Percentiles rank a stretch among this genome's conserved stretches.
These are phyloP conservation scores for Corvus hawaiiensis DNA, from an alignment of 2,113 vertebrate species.

Conservation along the genomic window DNA sequence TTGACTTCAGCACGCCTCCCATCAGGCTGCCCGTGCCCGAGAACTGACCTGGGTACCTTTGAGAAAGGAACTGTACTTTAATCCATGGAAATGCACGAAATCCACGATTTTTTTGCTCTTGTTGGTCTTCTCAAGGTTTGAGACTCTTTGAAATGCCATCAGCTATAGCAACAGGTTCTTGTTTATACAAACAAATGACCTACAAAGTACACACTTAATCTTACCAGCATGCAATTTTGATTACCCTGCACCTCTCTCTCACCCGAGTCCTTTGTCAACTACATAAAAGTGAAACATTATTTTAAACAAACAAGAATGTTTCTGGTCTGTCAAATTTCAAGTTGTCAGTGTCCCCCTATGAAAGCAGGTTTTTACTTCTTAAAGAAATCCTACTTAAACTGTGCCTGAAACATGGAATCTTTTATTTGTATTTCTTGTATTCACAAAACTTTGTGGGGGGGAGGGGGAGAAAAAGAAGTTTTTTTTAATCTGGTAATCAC, in stretches of 20 bases:
- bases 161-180: neutral
- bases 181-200: neutral
- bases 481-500: neutral
- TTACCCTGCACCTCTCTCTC: neutral
- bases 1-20: neutral
- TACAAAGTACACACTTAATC: neutral
- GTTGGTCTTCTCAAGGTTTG: neutral
- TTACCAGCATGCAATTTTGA: neutral
- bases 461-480: neutral
- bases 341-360: neutral
- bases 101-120: neutral
- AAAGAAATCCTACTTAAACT: neutral
- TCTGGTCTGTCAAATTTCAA: neutral
- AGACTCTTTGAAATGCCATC: neutral
- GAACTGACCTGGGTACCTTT: neutral
- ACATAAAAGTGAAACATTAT: neutral
- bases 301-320: neutral
- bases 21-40: neutral
- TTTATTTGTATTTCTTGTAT: neutral
- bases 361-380: neutral
- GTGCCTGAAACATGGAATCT: neutral
- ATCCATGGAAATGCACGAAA: neutral
- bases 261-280: neutral
- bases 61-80: neutral
- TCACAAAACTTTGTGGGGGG: neutral